Evolutionary conservation across 1,140 invertebrate species (phyloP).

Genomic region (Drosophila santomea): DNA sequence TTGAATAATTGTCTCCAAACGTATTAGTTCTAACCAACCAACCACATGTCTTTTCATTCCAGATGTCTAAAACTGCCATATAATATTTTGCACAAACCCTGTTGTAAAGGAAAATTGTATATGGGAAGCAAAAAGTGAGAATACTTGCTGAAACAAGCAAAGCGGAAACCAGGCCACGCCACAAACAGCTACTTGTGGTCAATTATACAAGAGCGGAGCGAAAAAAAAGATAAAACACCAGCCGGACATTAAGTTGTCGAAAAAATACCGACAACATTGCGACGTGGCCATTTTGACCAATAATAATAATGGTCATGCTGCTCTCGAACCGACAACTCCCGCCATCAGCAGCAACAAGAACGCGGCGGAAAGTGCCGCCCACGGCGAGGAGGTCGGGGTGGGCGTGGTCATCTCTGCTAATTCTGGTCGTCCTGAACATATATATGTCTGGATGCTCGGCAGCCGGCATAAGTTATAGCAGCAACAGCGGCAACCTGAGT

Average conservation of each 20-base stretch:
- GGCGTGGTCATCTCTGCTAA: conserved; percentile 7
- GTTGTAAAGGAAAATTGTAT: conserved; percentile 22
- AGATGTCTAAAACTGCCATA: conserved; percentile 52
- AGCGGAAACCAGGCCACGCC: conserved; percentile 57
- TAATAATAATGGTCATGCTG: conserved; percentile 80
- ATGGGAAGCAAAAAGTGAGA: conserved; percentile 1
- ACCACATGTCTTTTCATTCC: conserved; percentile 29
- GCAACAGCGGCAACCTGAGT: conserved; percentile 58
- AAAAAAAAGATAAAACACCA: conserved; percentile 18
- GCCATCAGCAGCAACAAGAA: conserved; percentile 59
- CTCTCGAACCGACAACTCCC: conserved; percentile 66
- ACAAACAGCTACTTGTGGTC: conserved; percentile 73
- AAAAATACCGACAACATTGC: conserved; percentile 55
- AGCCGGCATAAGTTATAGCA: conserved; percentile 65
- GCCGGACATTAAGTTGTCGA: conserved; percentile 29
- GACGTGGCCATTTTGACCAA: conserved; percentile 75
- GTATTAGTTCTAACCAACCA: conserved; percentile 14
- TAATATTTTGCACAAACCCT: conserved; percentile 8
- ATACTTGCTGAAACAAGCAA: conserved; percentile 23
- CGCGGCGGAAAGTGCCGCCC: conserved; percentile 57
- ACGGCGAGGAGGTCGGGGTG: conserved; percentile 15
- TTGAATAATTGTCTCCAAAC: not conserved
- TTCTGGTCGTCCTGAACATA: conserved; percentile 26
- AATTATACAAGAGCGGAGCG: conserved; percentile 43
- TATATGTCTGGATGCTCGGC: conserved; percentile 20